Evolutionary conservation across 2,797 vertebrate genomes (phyloP).

Genomic region (Sarcophilus harrisii): DNA sequence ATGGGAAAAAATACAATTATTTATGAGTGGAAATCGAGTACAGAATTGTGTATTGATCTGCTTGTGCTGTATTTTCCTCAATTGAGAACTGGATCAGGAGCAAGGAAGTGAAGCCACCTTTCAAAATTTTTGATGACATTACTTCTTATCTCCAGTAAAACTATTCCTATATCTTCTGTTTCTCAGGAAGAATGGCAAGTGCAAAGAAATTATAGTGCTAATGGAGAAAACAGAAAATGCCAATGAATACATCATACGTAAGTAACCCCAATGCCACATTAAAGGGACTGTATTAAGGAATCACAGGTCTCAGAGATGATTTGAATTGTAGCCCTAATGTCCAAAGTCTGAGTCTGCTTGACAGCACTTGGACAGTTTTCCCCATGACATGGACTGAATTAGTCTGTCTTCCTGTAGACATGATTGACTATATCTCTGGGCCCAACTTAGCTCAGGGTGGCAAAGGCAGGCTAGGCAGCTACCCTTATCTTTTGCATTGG

Average conservation of each 20-base stretch:
- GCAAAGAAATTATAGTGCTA: neutral
- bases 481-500: neutral
- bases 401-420: too few species aligned
- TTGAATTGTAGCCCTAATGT: neutral
- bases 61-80: neutral
- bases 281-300: neutral
- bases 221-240: neutral
- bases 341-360: neutral
- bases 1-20: neutral
- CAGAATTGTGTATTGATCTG: neutral
- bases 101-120: neutral
- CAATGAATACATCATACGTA: neutral
- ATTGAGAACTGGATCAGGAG: neutral
- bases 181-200: neutral
- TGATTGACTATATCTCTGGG: neutral
- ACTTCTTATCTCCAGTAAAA: neutral
- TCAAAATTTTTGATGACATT: neutral
- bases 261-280: neutral
- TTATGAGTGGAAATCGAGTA: neutral
- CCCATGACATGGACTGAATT: neutral
- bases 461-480: neutral
- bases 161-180: neutral
- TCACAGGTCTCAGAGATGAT: neutral
- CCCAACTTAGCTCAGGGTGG: neutral
- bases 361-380: neutral